Percentiles rank a stretch among this genome's conserved stretches.
Evolutionary conservation across 2,113 vertebrate genomes (phyloP).

Genomic region (Gobio gobio): DNA sequence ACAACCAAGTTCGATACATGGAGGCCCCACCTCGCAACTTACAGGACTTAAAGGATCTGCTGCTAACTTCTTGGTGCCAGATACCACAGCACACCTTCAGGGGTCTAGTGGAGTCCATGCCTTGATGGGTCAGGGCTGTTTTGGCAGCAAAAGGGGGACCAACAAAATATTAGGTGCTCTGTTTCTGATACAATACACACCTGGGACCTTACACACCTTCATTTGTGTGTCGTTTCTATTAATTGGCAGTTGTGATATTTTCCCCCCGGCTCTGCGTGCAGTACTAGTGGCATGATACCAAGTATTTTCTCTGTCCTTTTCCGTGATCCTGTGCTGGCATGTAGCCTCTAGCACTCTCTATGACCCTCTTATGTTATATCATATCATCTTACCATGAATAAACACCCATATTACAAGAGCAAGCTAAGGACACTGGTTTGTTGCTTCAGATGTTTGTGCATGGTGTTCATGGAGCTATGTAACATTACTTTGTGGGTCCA

Average conservation of each 20-base stretch:
- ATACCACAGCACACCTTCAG: no score
- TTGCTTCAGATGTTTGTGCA: not conserved
- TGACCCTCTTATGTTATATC: not conserved
- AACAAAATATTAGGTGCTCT: no score
- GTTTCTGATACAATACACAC: not conserved
- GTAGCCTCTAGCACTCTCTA: not conserved
- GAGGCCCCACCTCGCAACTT: no score
- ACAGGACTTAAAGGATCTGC: no score
- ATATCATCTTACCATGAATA: not conserved
- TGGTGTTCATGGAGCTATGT: not conserved
- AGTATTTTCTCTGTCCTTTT: constrained; percentile 15
- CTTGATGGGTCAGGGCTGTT: no score
- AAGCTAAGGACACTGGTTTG: not conserved
- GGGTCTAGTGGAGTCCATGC: no score
- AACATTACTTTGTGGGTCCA: constrained; percentile 7
- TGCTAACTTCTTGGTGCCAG: no score
- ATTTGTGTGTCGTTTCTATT: not conserved
- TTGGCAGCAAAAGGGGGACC: no score
- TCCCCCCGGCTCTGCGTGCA: not conserved
- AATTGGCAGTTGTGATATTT: not conserved
- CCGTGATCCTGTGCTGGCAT: not conserved
- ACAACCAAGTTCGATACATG: no score
- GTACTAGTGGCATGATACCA: not conserved
- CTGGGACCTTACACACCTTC: not conserved
- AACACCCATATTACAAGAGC: not conserved